These are phyloP conservation scores for Chlorops oryzae DNA, from an alignment of 1,140 invertebrate species.

Conservation along the genomic window DNA sequence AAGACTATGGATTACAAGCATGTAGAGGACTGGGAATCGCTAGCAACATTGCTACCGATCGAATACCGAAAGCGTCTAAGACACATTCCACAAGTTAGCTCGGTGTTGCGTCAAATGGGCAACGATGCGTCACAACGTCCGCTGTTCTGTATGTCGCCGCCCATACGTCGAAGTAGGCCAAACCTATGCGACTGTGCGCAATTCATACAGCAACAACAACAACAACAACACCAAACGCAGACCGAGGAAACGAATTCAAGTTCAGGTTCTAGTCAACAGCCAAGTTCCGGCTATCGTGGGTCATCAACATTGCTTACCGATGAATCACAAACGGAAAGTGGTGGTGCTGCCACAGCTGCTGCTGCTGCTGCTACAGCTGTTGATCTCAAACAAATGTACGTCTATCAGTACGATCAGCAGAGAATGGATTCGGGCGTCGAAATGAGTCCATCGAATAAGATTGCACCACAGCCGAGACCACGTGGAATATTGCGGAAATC, in stretches of 20 bases:
- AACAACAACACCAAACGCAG: conserved; percentile 16
- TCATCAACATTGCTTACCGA: conserved; percentile 76
- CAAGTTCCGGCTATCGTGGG: conserved; percentile 76
- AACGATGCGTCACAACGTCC: conserved; percentile 55
- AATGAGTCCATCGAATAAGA: conserved; percentile 25
- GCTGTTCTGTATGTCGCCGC: conserved; percentile 60
- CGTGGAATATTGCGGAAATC: conserved; percentile 44
- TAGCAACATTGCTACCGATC: conserved; percentile 75
- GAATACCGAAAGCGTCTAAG: conserved; percentile 69
- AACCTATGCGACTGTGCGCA: conserved; percentile 57
- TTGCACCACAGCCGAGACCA: conserved; percentile 53
- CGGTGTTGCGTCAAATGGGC: conserved; percentile 43
- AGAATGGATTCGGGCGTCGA: conserved; percentile 39
- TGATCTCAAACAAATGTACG: conserved; percentile 55
- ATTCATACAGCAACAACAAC: conserved; percentile 30
- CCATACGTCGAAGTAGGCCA: conserved; percentile 53
- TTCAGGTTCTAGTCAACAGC: conserved; percentile 69
- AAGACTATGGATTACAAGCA: conserved; percentile 74
- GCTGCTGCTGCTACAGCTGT: conserved; percentile 46
- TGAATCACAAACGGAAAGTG: too few relatives aligned
- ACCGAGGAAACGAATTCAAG: conserved; percentile 49
- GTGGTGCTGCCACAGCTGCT: conserved; percentile 65
- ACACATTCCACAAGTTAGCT: conserved; percentile 63
- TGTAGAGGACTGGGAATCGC: conserved; percentile 84
- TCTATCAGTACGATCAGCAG: conserved; percentile 73